These are phyloP conservation scores for Salvelinus alpinus DNA, from an alignment of 2,113 vertebrate genomes.

Conservation along the genomic window DNA sequence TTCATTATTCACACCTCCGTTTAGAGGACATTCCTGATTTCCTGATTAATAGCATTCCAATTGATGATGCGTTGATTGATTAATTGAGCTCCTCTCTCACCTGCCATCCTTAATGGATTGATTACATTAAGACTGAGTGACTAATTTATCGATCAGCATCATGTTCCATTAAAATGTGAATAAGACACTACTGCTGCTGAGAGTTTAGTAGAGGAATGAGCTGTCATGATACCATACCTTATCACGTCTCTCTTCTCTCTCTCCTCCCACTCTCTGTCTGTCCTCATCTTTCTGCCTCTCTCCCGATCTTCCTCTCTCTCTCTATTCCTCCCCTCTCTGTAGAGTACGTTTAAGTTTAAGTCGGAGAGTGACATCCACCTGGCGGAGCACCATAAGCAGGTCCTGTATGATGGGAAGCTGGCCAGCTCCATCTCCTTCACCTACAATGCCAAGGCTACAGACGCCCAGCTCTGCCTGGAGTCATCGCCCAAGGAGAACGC, in stretches of 20 bases:
- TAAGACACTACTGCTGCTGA: not conserved
- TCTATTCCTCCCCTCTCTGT: conserved; percentile 43
- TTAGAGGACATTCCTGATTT: conserved; percentile 50
- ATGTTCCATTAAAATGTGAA: conserved; percentile 40
- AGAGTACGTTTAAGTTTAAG: conserved; percentile 99
- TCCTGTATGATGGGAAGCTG: conserved; percentile 95
- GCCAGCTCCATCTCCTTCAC: conserved; percentile 97
- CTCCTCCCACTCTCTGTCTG: not conserved
- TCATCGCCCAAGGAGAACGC: conserved; percentile 97
- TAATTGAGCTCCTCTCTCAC: conserved; percentile 46
- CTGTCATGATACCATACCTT: too few relatives aligned
- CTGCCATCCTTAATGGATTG: conserved; percentile 54
- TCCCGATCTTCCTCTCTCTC: not conserved
- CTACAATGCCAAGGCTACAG: conserved; percentile 97
- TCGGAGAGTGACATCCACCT: conserved; percentile 98
- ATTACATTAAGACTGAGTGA: conserved; percentile 5
- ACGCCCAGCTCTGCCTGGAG: conserved; percentile 96
- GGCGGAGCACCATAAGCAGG: conserved; percentile 98
- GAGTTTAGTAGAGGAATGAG: not conserved
- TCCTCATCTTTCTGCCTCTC: not conserved
- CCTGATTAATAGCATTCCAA: conserved; percentile 33
- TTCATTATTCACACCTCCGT: conserved; percentile 57
- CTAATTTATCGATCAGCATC: conserved; percentile 47
- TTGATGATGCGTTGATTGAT: conserved; percentile 32
- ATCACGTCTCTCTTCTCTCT: too few relatives aligned